Evolutionary conservation across 2,113 vertebrate species (phyloP).

Genomic region (Melanotaenia duboulayi): DNA sequence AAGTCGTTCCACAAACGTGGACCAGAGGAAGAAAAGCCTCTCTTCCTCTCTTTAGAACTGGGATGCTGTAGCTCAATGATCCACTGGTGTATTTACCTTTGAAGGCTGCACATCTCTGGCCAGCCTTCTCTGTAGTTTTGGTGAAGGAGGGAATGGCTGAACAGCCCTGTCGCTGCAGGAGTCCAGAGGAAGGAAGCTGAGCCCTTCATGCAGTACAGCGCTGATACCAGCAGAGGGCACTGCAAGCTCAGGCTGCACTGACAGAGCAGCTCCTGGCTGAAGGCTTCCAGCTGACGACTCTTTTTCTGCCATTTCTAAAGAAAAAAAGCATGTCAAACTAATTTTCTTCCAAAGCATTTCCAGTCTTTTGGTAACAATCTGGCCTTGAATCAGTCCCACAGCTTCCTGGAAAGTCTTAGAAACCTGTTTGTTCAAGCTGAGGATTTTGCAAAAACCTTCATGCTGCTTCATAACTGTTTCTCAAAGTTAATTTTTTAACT

Average conservation of each 20-base stretch:
- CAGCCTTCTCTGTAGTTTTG: conserved; percentile 65
- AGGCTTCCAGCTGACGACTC: neutral
- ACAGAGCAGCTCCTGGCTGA: neutral
- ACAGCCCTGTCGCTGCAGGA: conserved; percentile 3
- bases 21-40: no score
- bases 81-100: conserved; percentile 37
- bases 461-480: neutral
- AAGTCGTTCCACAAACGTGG: no score
- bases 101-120: conserved; percentile 33
- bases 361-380: neutral
- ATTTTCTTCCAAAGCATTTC: accelerated
- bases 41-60: no score
- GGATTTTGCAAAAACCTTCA: neutral
- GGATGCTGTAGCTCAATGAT: neutral
- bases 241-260: neutral
- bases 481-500: no score
- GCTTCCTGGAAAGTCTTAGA: neutral
- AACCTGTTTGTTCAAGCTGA: neutral
- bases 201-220: conserved; percentile 26
- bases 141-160: conserved; percentile 79
- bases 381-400: conserved; percentile 15
- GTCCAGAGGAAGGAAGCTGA: conserved; percentile 40
- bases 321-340: neutral
- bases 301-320: conserved; percentile 70
- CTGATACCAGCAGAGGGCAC: conserved; percentile 32